A percentile compares a stretch with the other conserved stretches of the same genome.
phyloP scores from a whole-genome alignment of 2,888 invertebrate genomes.

The Clanis bilineata region DNA sequence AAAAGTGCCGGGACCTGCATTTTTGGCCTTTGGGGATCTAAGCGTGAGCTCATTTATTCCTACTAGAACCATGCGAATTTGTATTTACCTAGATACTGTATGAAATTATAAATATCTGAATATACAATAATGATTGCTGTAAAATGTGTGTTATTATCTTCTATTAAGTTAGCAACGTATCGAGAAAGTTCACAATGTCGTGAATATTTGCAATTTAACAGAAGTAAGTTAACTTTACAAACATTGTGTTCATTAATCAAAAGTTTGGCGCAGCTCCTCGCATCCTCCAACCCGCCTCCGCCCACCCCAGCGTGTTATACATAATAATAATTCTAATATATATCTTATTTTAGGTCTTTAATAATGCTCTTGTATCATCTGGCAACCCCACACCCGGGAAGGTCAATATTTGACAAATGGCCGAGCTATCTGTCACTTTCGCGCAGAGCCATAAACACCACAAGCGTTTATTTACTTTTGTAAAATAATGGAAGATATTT shows the following conservation, averaged over 20 bases:
- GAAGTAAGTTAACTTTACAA: slow-evolving; percentile 75
- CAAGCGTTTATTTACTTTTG: slow-evolving; percentile 33
- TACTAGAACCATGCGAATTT: no score
- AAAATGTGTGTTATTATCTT: neutral
- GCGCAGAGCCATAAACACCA: slow-evolving; percentile 53
- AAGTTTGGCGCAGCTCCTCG: slow-evolving; percentile 78
- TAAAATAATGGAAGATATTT: slow-evolving; percentile 68
- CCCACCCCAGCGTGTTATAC: slow-evolving; percentile 47
- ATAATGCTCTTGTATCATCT: slow-evolving; percentile 42
- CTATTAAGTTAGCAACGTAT: slow-evolving; percentile 5
- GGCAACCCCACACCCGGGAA: slow-evolving; percentile 56
- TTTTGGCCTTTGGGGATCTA: no score
- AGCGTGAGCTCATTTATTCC: no score
- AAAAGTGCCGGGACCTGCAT: no score
- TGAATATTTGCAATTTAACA: slow-evolving; percentile 70
- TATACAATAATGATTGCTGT: neutral
- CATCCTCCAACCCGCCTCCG: slow-evolving; percentile 60
- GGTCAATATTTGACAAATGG: slow-evolving; percentile 74
- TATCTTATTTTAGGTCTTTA: slow-evolving; percentile 51
- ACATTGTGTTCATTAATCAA: slow-evolving; percentile 80
- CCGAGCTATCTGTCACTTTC: slow-evolving; percentile 61
- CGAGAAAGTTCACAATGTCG: slow-evolving; percentile 58
- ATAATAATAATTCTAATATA: slow-evolving; percentile 31
- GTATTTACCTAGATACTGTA: no score
- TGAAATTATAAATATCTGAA: neutral